phyloP scores from a whole-genome alignment of 2,113 vertebrate species.

The Pygoscelis adeliae region DNA sequence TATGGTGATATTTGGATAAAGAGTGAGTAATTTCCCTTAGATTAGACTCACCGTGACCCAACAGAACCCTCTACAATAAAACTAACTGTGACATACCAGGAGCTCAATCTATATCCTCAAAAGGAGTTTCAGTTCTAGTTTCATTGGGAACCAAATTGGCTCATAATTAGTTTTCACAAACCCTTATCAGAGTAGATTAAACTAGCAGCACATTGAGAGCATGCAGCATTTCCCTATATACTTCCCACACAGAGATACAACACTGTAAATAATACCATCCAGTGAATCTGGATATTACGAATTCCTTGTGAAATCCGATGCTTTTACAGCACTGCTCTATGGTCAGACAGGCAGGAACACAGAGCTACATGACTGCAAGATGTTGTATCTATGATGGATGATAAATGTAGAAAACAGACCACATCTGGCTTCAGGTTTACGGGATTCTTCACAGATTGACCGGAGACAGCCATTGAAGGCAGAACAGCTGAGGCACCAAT shows the following conservation, averaged over 20 bases:
- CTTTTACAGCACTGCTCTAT: not conserved
- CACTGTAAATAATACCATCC: not conserved
- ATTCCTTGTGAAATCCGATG: conserved; percentile 47
- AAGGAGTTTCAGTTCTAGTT: not conserved
- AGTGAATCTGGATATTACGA: conserved; percentile 14
- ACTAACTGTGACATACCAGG: not conserved
- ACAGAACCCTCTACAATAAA: not conserved
- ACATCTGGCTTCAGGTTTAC: conserved; percentile 39
- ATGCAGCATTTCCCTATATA: not conserved
- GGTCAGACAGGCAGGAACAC: not conserved
- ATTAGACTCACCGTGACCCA: not conserved
- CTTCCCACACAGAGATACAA: not conserved
- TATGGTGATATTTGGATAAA: not conserved
- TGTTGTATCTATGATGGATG: not conserved
- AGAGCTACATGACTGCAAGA: not conserved
- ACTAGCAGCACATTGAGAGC: not conserved
- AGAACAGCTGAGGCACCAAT: not conserved
- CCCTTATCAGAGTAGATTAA: not conserved
- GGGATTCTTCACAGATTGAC: conserved; percentile 25
- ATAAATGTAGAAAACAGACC: conserved; percentile 32
- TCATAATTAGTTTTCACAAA: not conserved
- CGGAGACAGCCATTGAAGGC: not conserved
- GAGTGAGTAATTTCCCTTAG: not conserved
- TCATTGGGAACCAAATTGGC: not conserved
- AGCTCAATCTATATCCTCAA: not conserved